Conservation (phyloP, 2,113 vertebrate species). For the Lophochroa leadbeateri region DNA sequence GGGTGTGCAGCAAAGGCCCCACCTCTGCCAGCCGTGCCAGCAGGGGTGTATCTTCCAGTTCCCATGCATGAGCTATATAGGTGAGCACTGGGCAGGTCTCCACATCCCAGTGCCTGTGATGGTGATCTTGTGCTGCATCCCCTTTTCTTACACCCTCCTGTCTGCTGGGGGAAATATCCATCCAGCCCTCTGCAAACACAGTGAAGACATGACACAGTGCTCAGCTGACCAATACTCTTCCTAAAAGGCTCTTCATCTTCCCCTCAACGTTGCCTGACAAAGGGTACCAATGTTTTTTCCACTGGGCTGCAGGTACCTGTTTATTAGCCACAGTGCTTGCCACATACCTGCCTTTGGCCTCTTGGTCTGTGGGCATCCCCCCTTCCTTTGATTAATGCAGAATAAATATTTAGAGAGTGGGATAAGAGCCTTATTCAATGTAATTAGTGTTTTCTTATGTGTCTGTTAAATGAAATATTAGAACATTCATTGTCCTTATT, state of each 20-base stretch:
- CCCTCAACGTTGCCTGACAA: neutral
- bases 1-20: neutral
- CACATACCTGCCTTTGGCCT: neutral
- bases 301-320: accelerated
- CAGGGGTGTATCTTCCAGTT: neutral
- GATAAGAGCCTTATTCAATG: neutral
- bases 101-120: accelerated
- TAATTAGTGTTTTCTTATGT: neutral
- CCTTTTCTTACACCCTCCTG: neutral
- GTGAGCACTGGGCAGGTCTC: neutral
- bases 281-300: neutral
- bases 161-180: neutral
- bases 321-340: accelerated
- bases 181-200: neutral
- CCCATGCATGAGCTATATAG: neutral
- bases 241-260: neutral
- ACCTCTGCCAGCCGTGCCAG: neutral
- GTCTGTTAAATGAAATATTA: neutral
- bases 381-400: neutral
- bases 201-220: neutral
- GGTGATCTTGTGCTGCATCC: accelerated
- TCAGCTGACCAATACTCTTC: neutral
- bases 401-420: neutral
- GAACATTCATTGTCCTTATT: neutral
- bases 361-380: neutral